Evolutionary conservation across 2,888 invertebrate genomes (phyloP).

Genomic region (Aphrophora alni): DNA sequence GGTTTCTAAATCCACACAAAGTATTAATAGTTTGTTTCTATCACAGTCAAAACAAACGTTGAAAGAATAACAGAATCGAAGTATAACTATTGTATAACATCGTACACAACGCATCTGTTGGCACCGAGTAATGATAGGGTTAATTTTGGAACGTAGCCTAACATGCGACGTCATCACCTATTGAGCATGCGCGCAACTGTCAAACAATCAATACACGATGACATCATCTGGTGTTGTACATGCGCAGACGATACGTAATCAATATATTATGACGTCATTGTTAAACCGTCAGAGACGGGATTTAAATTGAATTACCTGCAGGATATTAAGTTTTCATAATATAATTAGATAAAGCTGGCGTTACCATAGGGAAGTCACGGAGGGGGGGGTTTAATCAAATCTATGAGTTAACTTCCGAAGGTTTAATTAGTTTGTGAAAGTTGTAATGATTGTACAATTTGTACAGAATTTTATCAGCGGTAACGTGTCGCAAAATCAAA

Average conservation of each 20-base stretch:
- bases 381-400: background rate
- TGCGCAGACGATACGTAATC: background rate
- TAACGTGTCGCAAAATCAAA: no score
- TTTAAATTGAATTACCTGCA: background rate
- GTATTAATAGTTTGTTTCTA: background rate
- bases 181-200: background rate
- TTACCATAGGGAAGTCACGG: background rate
- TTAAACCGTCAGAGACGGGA: background rate
- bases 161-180: background rate
- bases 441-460: no score
- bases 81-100: no score
- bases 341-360: background rate
- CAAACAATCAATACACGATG: no score
- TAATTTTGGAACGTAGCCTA: background rate
- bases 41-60: background rate
- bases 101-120: background rate
- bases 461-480: no score
- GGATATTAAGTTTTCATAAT: background rate
- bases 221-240: no score
- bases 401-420: background rate
- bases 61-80: background rate
- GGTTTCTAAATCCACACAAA: background rate
- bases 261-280: background rate
- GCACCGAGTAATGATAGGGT: background rate
- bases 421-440: no score